Evolutionary conservation across 2,113 vertebrate species (phyloP).

Genomic region (Paramormyrops kingsleyae): DNA sequence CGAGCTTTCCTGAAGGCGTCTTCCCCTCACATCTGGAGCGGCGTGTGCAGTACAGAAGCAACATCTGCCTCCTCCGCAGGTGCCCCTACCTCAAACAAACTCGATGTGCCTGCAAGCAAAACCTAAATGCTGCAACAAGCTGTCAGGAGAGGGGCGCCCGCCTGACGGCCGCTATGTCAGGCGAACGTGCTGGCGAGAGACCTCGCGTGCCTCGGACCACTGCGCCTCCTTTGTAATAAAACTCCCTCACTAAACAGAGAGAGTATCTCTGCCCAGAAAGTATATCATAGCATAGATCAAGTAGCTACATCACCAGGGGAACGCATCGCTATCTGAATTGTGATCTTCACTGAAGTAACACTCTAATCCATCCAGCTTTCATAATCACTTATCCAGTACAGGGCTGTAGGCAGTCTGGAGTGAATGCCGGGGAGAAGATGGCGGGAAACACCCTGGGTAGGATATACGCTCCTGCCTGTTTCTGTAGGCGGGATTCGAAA

Average conservation of each 20-base stretch:
- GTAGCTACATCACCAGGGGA: not conserved
- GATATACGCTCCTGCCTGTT: not conserved
- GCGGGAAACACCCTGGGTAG: not conserved
- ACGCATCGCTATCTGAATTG: not conserved
- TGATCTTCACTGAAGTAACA: not conserved
- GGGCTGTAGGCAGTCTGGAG: not conserved
- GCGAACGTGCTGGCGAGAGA: not conserved
- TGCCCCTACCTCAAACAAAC: not conserved
- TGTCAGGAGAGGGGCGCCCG: not conserved
- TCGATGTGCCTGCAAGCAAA: not conserved
- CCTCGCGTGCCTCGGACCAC: not conserved
- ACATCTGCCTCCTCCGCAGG: constrained; percentile 11
- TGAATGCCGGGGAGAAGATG: not conserved
- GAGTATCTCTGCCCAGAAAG: not conserved
- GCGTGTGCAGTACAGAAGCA: not conserved
- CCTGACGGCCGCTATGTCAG: not conserved
- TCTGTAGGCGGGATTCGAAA: not conserved
- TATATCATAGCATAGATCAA: not conserved
- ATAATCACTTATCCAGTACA: not conserved
- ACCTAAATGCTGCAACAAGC: not conserved
- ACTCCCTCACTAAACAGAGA: not conserved
- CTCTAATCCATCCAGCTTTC: not conserved
- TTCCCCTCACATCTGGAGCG: constrained; percentile 34
- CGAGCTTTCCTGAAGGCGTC: not conserved
- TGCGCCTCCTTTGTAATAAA: not conserved